Evolutionary conservation across 2,113 vertebrate genomes (phyloP).

Genomic region (Carollia perspicillata): DNA sequence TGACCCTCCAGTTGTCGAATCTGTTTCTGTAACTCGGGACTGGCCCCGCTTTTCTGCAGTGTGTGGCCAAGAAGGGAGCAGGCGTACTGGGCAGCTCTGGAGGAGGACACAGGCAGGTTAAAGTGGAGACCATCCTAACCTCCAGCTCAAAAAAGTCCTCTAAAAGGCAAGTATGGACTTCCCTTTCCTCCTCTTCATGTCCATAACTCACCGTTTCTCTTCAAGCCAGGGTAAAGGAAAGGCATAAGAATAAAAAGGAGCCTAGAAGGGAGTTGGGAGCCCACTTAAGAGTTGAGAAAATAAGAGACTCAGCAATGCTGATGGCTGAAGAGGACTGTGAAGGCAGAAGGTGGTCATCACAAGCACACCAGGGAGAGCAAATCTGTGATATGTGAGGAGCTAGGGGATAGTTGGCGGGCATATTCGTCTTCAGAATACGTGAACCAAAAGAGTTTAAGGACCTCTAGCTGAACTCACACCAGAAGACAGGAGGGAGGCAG

Average conservation of each 20-base stretch:
- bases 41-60: conserved; percentile 83
- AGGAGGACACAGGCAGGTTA: background rate
- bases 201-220: background rate
- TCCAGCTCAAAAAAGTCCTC: background rate
- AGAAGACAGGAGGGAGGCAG: background rate
- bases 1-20: conserved; percentile 90
- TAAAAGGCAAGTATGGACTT: background rate
- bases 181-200: background rate
- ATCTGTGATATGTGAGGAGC: background rate
- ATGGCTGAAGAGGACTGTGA: background rate
- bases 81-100: conserved; percentile 92
- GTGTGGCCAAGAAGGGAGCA: conserved; percentile 88
- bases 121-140: background rate
- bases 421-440: background rate
- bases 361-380: background rate
- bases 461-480: background rate
- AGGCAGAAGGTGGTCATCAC: background rate
- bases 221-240: background rate
- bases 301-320: background rate
- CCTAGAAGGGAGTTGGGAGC: background rate
- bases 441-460: background rate
- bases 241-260: background rate
- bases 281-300: background rate
- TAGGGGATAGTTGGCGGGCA: background rate
- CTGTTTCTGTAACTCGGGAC: conserved; percentile 74